Base-by-base conservation (phyloP, 2,797 vertebrate species). In the Macroramphosus scolopax region DNA sequence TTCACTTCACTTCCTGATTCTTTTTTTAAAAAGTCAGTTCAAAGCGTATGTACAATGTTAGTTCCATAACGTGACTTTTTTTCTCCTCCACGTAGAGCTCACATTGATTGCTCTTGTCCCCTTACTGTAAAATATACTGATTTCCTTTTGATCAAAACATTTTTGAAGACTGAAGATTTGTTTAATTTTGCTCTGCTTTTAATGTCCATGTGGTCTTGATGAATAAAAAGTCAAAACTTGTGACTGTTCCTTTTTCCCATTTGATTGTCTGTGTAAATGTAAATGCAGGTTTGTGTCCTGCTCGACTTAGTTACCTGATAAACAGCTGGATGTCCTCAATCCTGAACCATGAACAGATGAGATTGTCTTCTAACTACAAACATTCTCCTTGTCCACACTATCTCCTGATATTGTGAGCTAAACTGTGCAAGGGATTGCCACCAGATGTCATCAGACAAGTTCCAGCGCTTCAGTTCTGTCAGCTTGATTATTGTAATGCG, bases 181-280 rank as follows among this genome's bases (percentile, higher is more conserved):
- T 86, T 90, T 83, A 47, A 64, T 70, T 87, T 78, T 82, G 71
- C 69, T 85, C 78, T 79, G 69, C 78, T 90, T 90, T 90, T 85
- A 83, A 77, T 87, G 78, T 84, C 35, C 61, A 75, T 89, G 81
- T 85, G 90, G 86, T 91, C 85, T 81, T 80, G 51, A 86, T 83
- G 71, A 91, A 91, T 89, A 86, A 90, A 88, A 82, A 82, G 71
- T 77, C 49, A 82, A 86, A 80, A 69, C 22, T 46, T 38, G 11
- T 58, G 1, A 10, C 5, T 39, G 37, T 53, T 46, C 1, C 16
- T 2, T 46, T 36, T 22, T 22, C 20, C 6, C 6, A 6, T 6
- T 3, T 22, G n/a, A n/a, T 22, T 22, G 20, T 22, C 20, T 22
- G 3, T 22, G 6, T n/a, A 22, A 3, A 22, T 22, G 6, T 3